Percentiles rank a stretch among this genome's conserved stretches.
Conservation (phyloP, 2,797 vertebrate genomes). For the Pangasius krempfi region DNA sequence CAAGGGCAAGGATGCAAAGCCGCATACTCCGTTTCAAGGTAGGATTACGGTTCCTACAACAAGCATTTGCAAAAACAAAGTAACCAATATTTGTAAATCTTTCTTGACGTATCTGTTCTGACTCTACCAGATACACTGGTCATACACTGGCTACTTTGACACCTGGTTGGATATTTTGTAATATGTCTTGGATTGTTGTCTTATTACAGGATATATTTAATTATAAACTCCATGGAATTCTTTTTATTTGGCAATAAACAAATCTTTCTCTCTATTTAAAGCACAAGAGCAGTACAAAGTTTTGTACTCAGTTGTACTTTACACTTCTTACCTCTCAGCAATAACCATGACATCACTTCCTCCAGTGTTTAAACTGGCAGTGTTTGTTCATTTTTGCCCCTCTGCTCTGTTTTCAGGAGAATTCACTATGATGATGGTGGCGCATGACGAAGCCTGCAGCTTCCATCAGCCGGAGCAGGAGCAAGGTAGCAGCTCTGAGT, state of each 20-base stretch:
- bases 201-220: not conserved
- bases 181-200: not conserved
- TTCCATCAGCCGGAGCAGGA: slow-evolving; percentile 88
- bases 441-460: slow-evolving; percentile 78
- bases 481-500: slow-evolving; percentile 77
- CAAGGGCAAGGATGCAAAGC: slow-evolving; percentile 16
- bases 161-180: not conserved
- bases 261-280: not conserved
- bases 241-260: not conserved
- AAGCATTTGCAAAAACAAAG: not conserved
- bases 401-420: slow-evolving; percentile 60
- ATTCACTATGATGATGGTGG: slow-evolving; percentile 66
- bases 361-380: not conserved
- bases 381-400: not conserved
- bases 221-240: not conserved
- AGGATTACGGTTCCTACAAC: not conserved
- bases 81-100: not conserved
- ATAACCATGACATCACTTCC: slow-evolving; percentile 12
- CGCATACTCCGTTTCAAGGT: slow-evolving; percentile 39
- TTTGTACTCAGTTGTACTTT: not conserved
- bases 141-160: not conserved
- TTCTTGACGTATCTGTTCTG: not conserved
- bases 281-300: no score
- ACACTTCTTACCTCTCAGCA: not conserved
- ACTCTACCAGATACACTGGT: not conserved